These are phyloP conservation scores for Scomber japonicus DNA, from an alignment of 2,113 vertebrate species.

Conservation along the genomic window DNA sequence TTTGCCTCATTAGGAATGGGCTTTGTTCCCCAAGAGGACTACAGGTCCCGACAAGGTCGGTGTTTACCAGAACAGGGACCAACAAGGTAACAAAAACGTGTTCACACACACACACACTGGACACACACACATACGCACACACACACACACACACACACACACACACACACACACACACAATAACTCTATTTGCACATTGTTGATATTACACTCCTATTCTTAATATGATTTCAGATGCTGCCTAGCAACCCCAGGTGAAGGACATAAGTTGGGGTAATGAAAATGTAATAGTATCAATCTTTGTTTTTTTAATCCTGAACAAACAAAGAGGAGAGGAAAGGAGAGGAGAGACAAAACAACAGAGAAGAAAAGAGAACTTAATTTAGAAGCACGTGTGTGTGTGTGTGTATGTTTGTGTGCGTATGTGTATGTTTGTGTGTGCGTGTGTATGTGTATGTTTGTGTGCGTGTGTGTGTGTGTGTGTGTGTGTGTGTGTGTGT, in stretches of 20 bases:
- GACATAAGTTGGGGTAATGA: slow-evolving; percentile 46
- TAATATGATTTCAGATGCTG: slow-evolving; percentile 53
- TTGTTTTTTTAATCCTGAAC: slow-evolving; percentile 12
- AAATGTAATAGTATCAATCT: slow-evolving; percentile 42
- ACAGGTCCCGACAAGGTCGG: no score
- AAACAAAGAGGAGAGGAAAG: slow-evolving; percentile 2
- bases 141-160: neutral
- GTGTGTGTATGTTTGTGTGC: no score
- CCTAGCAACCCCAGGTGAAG: slow-evolving; percentile 71
- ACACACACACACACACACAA: neutral
- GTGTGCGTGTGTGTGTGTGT: no score
- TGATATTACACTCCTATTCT: slow-evolving; percentile 29
- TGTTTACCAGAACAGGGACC: no score
- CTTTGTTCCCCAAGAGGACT: no score
- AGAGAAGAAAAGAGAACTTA: neutral
- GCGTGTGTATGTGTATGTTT: slow-evolving; percentile 3
- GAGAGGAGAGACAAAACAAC: neutral
- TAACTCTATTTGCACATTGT: neutral
- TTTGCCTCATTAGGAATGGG: no score
- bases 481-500: neutral
- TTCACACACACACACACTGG: neutral
- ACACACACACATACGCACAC: neutral
- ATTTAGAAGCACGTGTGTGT: no score
- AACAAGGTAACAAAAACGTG: no score
- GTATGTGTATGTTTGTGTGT: no score